phyloP scores from a whole-genome alignment of 1,140 invertebrate genomes.

The Zaprionus davidi region DNA sequence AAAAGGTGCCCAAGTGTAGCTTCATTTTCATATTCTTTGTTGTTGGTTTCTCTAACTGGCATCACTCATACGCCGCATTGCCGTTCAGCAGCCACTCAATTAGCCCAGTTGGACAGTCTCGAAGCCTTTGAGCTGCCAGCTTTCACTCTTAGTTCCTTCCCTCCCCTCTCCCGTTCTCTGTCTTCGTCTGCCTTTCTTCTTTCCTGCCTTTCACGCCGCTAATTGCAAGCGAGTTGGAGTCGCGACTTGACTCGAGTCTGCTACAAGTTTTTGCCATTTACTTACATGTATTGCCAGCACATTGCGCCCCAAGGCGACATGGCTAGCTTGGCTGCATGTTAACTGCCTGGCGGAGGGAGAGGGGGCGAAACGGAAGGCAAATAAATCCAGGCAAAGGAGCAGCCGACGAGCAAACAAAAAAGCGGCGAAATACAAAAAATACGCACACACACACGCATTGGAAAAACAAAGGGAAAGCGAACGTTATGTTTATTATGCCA shows the following conservation, averaged over 20 bases:
- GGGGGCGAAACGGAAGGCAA: slow-evolving; percentile 24
- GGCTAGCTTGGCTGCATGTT: slow-evolving; percentile 23
- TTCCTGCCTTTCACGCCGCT: slow-evolving; percentile 42
- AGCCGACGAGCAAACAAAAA: slow-evolving; percentile 44
- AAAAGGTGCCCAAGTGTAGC: neutral
- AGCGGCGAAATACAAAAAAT: neutral
- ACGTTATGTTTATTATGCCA: slow-evolving; percentile 78
- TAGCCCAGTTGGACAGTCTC: slow-evolving; percentile 30
- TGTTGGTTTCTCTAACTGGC: neutral
- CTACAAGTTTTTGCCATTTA: slow-evolving; percentile 77
- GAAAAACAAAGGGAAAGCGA: neutral
- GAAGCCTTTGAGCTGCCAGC: slow-evolving; percentile 35
- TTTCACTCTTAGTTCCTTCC: neutral
- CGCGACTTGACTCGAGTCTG: slow-evolving; percentile 29
- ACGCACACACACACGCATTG: neutral
- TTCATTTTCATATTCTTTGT: neutral
- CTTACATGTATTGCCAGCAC: slow-evolving; percentile 56
- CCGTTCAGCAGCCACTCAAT: slow-evolving; percentile 53
- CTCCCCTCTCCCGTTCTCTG: neutral
- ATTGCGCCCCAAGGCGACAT: slow-evolving; percentile 48
- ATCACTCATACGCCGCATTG: slow-evolving; percentile 43
- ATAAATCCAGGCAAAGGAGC: slow-evolving; percentile 36
- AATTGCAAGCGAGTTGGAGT: slow-evolving; percentile 47
- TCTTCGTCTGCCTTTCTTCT: neutral
- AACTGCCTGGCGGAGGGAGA: slow-evolving; percentile 3